A percentile compares a stretch with the other conserved stretches of the same genome.
Conservation (phyloP, 1,140 invertebrate species). For the Drosophila mojavensis region DNA sequence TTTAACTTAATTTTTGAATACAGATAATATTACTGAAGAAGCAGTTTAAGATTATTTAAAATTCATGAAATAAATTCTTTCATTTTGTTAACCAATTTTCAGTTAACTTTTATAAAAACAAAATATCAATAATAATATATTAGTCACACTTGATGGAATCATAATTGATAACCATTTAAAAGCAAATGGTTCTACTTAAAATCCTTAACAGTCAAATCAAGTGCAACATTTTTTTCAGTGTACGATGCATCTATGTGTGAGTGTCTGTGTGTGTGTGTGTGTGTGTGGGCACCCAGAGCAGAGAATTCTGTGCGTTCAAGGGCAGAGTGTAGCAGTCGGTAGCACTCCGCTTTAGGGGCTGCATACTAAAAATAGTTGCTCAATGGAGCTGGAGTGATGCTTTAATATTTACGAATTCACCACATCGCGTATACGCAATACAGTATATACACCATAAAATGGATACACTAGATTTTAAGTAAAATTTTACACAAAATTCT, state of each 20-base stretch:
- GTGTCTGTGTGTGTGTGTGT: slow-evolving; percentile 5
- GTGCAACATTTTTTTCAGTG: background rate
- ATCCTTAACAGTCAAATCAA: background rate
- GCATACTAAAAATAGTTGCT: slow-evolving; percentile 58
- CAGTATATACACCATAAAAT: background rate
- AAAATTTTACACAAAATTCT: too few species aligned
- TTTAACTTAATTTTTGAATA: too few species aligned
- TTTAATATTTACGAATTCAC: slow-evolving; percentile 29
- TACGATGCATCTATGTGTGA: background rate
- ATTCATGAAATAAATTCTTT: too few species aligned
- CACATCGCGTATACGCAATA: slow-evolving; percentile 74
- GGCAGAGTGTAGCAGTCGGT: slow-evolving; percentile 52
- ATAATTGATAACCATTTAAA: background rate
- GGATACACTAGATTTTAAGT: background rate
- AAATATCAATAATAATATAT: too few species aligned
- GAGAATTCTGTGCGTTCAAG: slow-evolving; percentile 63
- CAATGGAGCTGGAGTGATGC: slow-evolving; percentile 11
- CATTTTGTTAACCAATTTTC: too few species aligned
- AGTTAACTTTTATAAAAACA: too few species aligned
- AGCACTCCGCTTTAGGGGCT: slow-evolving; percentile 38
- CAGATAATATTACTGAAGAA: too few species aligned
- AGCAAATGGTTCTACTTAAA: background rate
- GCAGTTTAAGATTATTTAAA: too few species aligned
- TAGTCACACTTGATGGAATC: too few species aligned
- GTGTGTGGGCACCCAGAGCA: slow-evolving; percentile 10